phyloP scores from a whole-genome alignment of 2,113 vertebrate genomes.

The Calidris pygmaea region DNA sequence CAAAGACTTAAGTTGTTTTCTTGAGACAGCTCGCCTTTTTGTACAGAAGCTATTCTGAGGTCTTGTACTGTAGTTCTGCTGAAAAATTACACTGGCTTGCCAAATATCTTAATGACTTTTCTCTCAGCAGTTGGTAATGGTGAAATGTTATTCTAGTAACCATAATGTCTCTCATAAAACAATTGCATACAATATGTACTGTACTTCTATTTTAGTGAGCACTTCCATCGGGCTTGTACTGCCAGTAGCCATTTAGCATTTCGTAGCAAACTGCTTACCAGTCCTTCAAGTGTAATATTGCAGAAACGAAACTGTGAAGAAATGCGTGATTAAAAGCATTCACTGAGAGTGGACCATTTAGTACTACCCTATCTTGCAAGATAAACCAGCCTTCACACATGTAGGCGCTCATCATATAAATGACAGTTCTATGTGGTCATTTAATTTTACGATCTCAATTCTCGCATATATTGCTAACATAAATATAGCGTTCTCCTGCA shows the following conservation, averaged over 20 bases:
- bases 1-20: conserved; percentile 59
- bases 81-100: conserved; percentile 80
- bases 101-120: conserved; percentile 87
- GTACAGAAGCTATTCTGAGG: conserved; percentile 69
- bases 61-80: conserved; percentile 74
- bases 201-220: conserved; percentile 82
- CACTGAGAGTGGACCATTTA: conserved; percentile 79
- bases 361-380: conserved; percentile 76
- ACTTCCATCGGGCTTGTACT: conserved; percentile 72
- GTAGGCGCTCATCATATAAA: conserved; percentile 83
- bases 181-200: conserved; percentile 84
- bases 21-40: conserved; percentile 64
- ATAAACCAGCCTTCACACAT: conserved; percentile 82
- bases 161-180: conserved; percentile 84
- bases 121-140: conserved; percentile 85
- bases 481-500: conserved; percentile 90
- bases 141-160: conserved; percentile 87
- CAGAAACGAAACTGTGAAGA: conserved; percentile 79
- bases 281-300: conserved; percentile 80
- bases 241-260: conserved; percentile 80
- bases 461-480: conserved; percentile 98
- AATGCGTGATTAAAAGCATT: conserved; percentile 88
- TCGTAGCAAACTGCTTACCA: conserved; percentile 76
- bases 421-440: conserved; percentile 93
- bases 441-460: conserved; percentile 97